These are phyloP conservation scores for Python bivittatus DNA, from an alignment of 2,113 vertebrate species.

Conservation along the genomic window DNA sequence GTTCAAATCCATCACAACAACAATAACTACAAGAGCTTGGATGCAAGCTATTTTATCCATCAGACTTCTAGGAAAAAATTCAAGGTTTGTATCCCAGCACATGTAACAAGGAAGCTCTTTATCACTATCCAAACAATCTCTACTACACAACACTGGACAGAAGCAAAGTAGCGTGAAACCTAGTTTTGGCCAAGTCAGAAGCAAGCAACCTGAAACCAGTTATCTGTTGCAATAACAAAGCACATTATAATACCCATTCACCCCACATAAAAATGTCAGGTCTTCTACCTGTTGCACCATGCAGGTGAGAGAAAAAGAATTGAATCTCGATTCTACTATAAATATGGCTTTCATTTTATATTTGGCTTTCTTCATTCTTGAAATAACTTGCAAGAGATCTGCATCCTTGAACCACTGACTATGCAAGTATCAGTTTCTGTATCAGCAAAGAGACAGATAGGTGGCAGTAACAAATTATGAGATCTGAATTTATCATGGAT, in stretches of 20 bases:
- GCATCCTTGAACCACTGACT: no score
- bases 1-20: background rate
- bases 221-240: background rate
- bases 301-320: background rate
- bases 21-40: background rate
- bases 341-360: no score
- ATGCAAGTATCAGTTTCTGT: no score
- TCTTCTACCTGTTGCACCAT: background rate
- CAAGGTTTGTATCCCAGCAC: background rate
- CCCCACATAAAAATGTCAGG: background rate
- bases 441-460: no score
- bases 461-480: no score
- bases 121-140: background rate
- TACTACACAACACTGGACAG: background rate
- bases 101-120: background rate
- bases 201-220: background rate
- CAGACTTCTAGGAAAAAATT: background rate
- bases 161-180: background rate
- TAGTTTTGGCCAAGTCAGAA: background rate
- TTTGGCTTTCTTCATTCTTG: no score
- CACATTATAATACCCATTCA: background rate
- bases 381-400: no score
- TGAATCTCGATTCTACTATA: no score
- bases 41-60: background rate
- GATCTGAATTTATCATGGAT: no score